Evolutionary conservation across 2,888 invertebrate genomes (phyloP).

Genomic region (Phalera bucephala): DNA sequence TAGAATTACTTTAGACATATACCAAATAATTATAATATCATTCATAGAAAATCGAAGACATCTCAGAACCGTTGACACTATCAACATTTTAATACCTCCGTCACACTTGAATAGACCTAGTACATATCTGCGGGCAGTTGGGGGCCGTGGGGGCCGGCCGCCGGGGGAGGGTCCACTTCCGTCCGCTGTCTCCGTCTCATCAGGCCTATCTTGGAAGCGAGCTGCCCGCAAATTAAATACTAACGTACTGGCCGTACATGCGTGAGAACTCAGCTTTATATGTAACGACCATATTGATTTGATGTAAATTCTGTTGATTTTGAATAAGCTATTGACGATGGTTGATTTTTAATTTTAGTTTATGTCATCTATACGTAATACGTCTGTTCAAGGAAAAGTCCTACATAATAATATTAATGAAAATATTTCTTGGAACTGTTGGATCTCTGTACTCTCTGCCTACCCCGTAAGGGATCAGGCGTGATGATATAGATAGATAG

Average conservation of each 20-base stretch:
- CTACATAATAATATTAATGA: no score
- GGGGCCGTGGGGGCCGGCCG: slow-evolving; percentile 26
- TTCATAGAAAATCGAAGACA: slow-evolving; percentile 24
- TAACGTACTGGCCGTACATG: slow-evolving; percentile 45
- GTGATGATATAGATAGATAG: no score
- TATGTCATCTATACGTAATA: no score
- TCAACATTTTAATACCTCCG: slow-evolving; percentile 50
- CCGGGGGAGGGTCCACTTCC: slow-evolving; percentile 55
- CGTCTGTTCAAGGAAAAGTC: no score
- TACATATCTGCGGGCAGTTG: slow-evolving; percentile 49
- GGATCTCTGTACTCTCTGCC: no score
- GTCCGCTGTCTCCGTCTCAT: slow-evolving; percentile 77
- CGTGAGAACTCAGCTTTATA: slow-evolving; percentile 25
- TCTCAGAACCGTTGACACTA: slow-evolving; percentile 31
- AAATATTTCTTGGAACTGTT: no score
- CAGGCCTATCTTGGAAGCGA: slow-evolving; percentile 74
- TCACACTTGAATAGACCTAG: slow-evolving; percentile 66
- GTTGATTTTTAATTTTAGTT: no score
- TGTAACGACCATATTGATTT: slow-evolving; percentile 10
- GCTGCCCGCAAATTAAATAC: slow-evolving; percentile 77
- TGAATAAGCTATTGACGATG: no score
- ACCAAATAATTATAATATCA: slow-evolving; percentile 5
- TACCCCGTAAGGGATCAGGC: no score
- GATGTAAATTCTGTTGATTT: slow-evolving; percentile 5
- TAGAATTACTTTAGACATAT: no score